Evolutionary conservation across 2,888 invertebrate genomes (phyloP), one percentile per base, ranked within the genome.

Genomic region (Trichacis sp.): DNA sequence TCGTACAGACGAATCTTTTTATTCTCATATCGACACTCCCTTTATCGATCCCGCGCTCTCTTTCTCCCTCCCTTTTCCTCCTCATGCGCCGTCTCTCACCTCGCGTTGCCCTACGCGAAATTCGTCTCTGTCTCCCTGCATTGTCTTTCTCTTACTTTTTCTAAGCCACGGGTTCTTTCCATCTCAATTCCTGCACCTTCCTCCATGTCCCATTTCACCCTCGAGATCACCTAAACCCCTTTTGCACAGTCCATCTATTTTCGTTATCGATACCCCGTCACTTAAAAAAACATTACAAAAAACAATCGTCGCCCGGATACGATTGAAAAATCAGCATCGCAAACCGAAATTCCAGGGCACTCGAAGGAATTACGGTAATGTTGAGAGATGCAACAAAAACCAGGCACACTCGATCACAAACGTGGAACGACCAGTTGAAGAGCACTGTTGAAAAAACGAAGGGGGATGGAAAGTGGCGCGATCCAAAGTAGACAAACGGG

Each of bases 1-100:
- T 72, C 73, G 77, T 59, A 55, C 48, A 51, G 63, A 12, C 63
- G 59, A 63, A 72, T 73, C 73, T 64, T 69, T 73, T 71, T 71
- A 73, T 77, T 77, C 73, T 75, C 72, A 55, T 72, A 74, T 77
- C 77, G 82, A 81, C 81, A 80, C 82, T 81, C 81, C 82, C 81
- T 81, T 81, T 82, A 82, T 82, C 80, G 82, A 81, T 81, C 77
- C 72, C 70, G 33, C 33, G 33, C 33, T 71, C 74, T 70, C 70
- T 63, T 73, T 65, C 49, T 64, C 66, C 73, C 64, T 65, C 64
- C 56, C 58, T 62, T 48, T 62, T 63, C 73, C 64, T 67, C 62
- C 56, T 56, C 64, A 60, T 60, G 60, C 66, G 63, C 61, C 60
- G 24, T 24, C 24, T 24, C 24, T 24, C 24, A 24, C 24, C 24